Evolutionary conservation across 23 tunicate species (phyloP), one percentile per base, ranked within the genome.

Genomic region (Clavelina lepadiformis): DNA sequence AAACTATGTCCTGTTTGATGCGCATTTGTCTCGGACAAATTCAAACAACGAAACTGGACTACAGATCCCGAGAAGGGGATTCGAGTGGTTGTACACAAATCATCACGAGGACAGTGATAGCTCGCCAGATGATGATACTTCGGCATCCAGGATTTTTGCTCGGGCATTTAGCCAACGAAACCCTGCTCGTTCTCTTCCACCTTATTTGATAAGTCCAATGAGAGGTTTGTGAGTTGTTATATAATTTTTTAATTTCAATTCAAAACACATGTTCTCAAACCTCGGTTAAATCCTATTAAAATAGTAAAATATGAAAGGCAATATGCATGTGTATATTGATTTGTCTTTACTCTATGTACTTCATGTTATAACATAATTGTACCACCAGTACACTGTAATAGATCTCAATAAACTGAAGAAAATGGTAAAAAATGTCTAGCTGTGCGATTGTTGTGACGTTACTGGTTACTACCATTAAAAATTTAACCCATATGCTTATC

Each of bases 171-270:
- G 29, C 5, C 44, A 51, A 53, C 8, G 33, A 26, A 55, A 56
- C 22, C 32, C 68, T 20, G 46, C 84, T 2, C 67, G 62, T 7
- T 68, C 75, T 23, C 84, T 78, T 34, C 84, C 84, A 33, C 84
- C 65, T 22, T 68, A 67, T 31, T 68, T 78, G 6, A 31, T 78
- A 51, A 58, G 84, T 37, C 27, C 50, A 30, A 58, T 55, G 31
- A 58, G 84, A 78, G 84, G 84, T 78, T 4, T 46, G 44, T 29
- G n/a, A n/a, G 59, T 53, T 53, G 22, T n/a, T 53, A n/a, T 6
- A 6, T 6, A n/a, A 6, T 53, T 11, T n/a, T 8, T n/a, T 53
- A 11, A 6, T 53, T 8, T 53, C 20, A n/a, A 11, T 8, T n/a
- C 5, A 53, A 6, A n/a, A 6, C 18, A 6, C 21, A 53, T 53